phyloP scores from a whole-genome alignment of 2,888 invertebrate genomes.

The Lithophane semibrunnea region DNA sequence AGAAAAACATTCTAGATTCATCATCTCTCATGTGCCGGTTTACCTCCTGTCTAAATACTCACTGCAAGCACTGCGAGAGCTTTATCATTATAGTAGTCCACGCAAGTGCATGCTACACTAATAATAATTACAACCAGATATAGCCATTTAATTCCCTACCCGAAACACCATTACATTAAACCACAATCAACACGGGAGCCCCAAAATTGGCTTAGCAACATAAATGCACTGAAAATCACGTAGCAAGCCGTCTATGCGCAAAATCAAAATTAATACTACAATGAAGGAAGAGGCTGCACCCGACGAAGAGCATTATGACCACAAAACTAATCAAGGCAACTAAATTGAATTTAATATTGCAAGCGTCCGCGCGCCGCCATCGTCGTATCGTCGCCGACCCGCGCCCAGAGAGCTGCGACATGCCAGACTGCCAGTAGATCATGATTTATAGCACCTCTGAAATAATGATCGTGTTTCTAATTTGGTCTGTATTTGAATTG shows the following conservation, averaged over 20 bases:
- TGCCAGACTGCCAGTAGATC: constrained; percentile 64
- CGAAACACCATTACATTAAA: not conserved
- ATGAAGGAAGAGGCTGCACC: constrained; percentile 73
- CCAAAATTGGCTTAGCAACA: constrained; percentile 35
- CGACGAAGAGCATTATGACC: constrained; percentile 77
- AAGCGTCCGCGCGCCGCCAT: constrained; percentile 69
- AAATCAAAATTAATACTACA: constrained; percentile 72
- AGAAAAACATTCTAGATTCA: not conserved
- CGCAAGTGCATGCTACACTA: not conserved
- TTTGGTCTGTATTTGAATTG: constrained; percentile 51
- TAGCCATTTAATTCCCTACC: not conserved
- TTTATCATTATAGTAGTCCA: not conserved
- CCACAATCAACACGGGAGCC: not conserved
- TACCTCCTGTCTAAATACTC: no score
- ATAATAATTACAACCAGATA: not conserved
- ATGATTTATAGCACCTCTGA: constrained; percentile 69
- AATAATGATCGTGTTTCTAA: constrained; percentile 61
- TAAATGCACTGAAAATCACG: constrained; percentile 55
- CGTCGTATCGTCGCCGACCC: constrained; percentile 49
- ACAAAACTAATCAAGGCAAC: constrained; percentile 84
- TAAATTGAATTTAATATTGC: constrained; percentile 88
- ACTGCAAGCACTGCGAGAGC: no score
- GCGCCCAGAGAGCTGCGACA: constrained; percentile 63
- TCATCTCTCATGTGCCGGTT: not conserved
- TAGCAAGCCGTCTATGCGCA: constrained; percentile 36